Conservation (phyloP, 2,113 vertebrate species). For the Bufo bufo region DNA sequence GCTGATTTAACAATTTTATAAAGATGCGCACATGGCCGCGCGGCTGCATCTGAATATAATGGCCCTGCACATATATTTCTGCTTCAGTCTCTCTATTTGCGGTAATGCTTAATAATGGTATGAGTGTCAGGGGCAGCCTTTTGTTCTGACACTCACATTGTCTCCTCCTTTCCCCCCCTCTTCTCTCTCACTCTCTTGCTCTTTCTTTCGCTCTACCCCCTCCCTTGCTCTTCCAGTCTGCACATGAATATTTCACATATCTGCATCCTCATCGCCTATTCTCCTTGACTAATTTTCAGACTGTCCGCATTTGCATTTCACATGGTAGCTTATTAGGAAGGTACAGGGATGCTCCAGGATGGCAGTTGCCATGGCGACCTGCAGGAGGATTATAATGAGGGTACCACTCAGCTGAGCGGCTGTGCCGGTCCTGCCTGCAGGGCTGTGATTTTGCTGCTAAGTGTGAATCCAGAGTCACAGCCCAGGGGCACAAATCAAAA, state of each 20-base stretch:
- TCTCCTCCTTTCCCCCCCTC: slow-evolving; percentile 70
- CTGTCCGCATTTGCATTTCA: slow-evolving; percentile 98
- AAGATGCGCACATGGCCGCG: not conserved
- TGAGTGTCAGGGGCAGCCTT: slow-evolving; percentile 93
- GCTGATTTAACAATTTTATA: not conserved
- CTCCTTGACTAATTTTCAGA: slow-evolving; percentile 98
- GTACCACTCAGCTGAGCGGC: slow-evolving; percentile 84
- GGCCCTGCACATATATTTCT: not conserved
- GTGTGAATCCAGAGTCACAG: slow-evolving; percentile 80
- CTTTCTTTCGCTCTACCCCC: slow-evolving; percentile 37
- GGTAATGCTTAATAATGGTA: slow-evolving; percentile 84
- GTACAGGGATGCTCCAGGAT: slow-evolving; percentile 86
- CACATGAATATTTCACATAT: slow-evolving; percentile 99
- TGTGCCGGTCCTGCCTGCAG: slow-evolving; percentile 86
- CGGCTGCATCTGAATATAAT: not conserved
- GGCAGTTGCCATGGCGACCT: slow-evolving; percentile 97
- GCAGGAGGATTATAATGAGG: slow-evolving; percentile 92
- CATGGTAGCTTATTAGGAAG: slow-evolving; percentile 91
- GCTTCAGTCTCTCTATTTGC: slow-evolving; percentile 77
- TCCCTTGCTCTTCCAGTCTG: slow-evolving; percentile 73
- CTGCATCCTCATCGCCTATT: slow-evolving; percentile 91
- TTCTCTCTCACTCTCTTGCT: slow-evolving; percentile 19
- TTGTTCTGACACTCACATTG: slow-evolving; percentile 99
- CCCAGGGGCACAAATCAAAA: slow-evolving; percentile 81
- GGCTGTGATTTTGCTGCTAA: slow-evolving; percentile 81